phyloP scores from a whole-genome alignment of 1,140 invertebrate species.

The Pygmarrhopalites habei region DNA sequence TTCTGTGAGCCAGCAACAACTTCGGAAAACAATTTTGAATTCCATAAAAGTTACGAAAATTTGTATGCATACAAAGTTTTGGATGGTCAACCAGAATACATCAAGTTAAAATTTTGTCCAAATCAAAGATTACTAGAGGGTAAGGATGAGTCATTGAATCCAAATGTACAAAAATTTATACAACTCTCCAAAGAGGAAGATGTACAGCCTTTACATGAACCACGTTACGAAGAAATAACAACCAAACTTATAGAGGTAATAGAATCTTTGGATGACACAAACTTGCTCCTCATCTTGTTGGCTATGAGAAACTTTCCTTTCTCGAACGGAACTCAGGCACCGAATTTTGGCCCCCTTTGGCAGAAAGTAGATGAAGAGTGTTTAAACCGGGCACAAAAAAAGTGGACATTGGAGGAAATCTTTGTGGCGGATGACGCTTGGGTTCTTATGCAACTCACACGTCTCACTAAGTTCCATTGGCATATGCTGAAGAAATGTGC shows the following conservation, averaged over 20 bases:
- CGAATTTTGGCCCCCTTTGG: constrained; percentile 42
- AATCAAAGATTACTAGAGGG: too few species aligned
- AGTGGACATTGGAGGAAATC: constrained; percentile 41
- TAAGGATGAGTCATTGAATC: too few species aligned
- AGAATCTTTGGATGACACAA: not conserved
- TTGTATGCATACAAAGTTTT: too few species aligned
- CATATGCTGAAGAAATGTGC: constrained; percentile 46
- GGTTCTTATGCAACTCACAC: constrained; percentile 45
- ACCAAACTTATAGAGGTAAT: not conserved
- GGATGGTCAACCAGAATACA: too few species aligned
- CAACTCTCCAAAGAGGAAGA: too few species aligned
- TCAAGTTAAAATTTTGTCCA: too few species aligned
- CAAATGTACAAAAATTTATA: too few species aligned
- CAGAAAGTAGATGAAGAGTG: constrained; percentile 51
- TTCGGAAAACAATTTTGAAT: too few species aligned
- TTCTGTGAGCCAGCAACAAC: too few species aligned
- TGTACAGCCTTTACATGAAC: too few species aligned
- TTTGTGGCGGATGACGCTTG: constrained; percentile 49
- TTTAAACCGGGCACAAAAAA: constrained; percentile 45
- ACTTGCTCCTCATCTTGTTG: not conserved
- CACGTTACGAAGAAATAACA: too few species aligned
- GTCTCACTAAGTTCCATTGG: constrained; percentile 45
- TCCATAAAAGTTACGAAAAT: too few species aligned
- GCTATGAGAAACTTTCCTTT: not conserved
- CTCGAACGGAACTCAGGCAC: not conserved